Evolutionary conservation across 2,888 invertebrate species (phyloP), one percentile per base, ranked within the genome.

Genomic region (Andrena marginata): DNA sequence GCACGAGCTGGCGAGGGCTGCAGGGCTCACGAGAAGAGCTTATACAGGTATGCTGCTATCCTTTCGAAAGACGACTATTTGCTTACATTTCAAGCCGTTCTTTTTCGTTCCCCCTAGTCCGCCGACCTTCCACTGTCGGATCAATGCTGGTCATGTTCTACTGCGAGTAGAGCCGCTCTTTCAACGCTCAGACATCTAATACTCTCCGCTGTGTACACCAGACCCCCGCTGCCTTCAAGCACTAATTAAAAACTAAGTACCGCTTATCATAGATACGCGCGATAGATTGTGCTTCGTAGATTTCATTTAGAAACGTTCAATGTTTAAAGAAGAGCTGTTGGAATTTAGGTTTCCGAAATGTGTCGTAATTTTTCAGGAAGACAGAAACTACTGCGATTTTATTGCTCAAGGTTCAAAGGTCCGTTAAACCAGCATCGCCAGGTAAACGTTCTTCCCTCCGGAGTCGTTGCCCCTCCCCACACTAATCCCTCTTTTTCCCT

Each of bases 61-160:
- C 84, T 85, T 83, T 80, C 84, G 82, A 87, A 83, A 86, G 89
- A 87, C 88, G 85, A 86, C 89, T 90, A 90, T 90, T 90, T 89
- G 90, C 90, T 90, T 90, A 90, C 88, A 88, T 89, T 90, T 86
- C 87, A 51, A 81, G 81, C 77, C 82, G 73, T 77, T 65, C 71
- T 83, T 80, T 78, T 83, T 81, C 84, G 64, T 76, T 84, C 72
- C 77, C 69, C 84, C 77, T 83, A 76, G 59, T 72, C 59, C 60
- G 59, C 63, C 75, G 72, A 67, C 70, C 79, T 80, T 71, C 71
- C 82, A 20, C 31, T 74, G 82, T 31, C 82, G 82, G 84, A 84
- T 84, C 84, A 76, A 84, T 82, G 84, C 64, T 20, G 82, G 78
- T 65, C 64, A 51, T 73, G 73, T 76, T 80, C 82, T 56, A 84